Evolutionary conservation across 2,888 invertebrate genomes (phyloP).

Genomic region (Morpho achilles): DNA sequence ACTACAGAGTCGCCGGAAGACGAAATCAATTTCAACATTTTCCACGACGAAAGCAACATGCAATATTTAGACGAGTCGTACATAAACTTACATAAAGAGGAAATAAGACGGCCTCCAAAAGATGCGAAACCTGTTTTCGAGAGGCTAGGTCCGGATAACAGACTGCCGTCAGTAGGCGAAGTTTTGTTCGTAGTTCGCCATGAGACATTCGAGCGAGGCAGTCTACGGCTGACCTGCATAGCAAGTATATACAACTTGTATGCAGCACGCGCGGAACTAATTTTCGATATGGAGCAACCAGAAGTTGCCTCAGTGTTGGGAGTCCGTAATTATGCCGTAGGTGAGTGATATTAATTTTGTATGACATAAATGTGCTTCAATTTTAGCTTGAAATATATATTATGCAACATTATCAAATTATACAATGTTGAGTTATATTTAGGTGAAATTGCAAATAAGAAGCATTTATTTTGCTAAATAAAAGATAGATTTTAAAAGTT

Average conservation of each 20-base stretch:
- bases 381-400: background rate
- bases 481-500: too few relatives aligned
- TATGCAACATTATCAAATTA: background rate
- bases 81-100: slow-evolving; percentile 68
- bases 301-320: slow-evolving; percentile 87
- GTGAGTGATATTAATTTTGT: slow-evolving; percentile 49
- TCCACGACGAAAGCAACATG: slow-evolving; percentile 66
- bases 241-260: slow-evolving; percentile 85
- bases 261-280: slow-evolving; percentile 79
- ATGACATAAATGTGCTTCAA: slow-evolving; percentile 2
- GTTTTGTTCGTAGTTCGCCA: slow-evolving; percentile 81
- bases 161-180: slow-evolving; percentile 62
- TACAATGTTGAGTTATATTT: too few relatives aligned
- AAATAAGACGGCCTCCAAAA: slow-evolving; percentile 64
- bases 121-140: slow-evolving; percentile 54
- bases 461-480: too few relatives aligned
- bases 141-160: slow-evolving; percentile 62
- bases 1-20: slow-evolving; percentile 64
- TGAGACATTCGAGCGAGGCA: slow-evolving; percentile 82
- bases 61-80: slow-evolving; percentile 72
- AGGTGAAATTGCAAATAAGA: too few relatives aligned
- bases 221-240: slow-evolving; percentile 82
- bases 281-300: slow-evolving; percentile 86
- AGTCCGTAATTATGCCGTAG: slow-evolving; percentile 81
- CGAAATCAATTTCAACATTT: slow-evolving; percentile 62